phyloP scores from a whole-genome alignment of 35 echinoderm and acorn worm genomes.

The Anneissia japonica region DNA sequence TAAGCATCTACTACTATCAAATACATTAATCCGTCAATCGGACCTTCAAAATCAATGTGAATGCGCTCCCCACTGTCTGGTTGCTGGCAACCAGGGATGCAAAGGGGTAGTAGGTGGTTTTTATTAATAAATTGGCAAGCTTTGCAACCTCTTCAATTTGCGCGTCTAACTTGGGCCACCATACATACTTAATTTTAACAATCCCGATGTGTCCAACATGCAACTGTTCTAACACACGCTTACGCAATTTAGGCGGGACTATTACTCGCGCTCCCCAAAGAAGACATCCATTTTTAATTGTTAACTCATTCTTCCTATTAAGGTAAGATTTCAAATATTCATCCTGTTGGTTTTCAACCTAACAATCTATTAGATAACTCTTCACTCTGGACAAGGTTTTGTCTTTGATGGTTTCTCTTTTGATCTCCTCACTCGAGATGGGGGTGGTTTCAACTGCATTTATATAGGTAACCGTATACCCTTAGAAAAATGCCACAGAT shows the following conservation, averaged over 20 bases:
- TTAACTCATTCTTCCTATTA: too few relatives aligned
- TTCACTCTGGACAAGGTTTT: too few relatives aligned
- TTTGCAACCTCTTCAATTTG: slow-evolving; percentile 45
- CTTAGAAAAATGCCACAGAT: too few relatives aligned
- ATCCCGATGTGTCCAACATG: slow-evolving; percentile 41
- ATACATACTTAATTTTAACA: slow-evolving; percentile 52
- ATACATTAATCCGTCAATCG: slow-evolving; percentile 45
- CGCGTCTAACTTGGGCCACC: slow-evolving; percentile 44
- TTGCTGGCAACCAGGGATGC: slow-evolving; percentile 57
- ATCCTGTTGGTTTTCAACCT: too few relatives aligned
- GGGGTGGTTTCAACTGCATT: too few relatives aligned
- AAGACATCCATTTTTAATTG: too few relatives aligned
- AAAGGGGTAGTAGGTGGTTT: slow-evolving; percentile 21
- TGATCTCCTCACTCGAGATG: too few relatives aligned
- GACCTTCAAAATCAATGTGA: slow-evolving; percentile 53
- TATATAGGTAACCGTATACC: too few relatives aligned
- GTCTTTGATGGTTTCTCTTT: too few relatives aligned
- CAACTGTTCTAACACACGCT: slow-evolving; percentile 16
- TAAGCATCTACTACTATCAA: slow-evolving; percentile 42
- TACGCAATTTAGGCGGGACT: slow-evolving; percentile 22
- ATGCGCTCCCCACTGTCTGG: slow-evolving; percentile 22
- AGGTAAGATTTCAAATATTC: too few relatives aligned
- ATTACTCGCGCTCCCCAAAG: too few relatives aligned
- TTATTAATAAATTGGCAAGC: slow-evolving; percentile 7
- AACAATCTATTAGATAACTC: too few relatives aligned